phyloP scores from a whole-genome alignment of 2,888 invertebrate species.

The Thymelicus sylvestris region DNA sequence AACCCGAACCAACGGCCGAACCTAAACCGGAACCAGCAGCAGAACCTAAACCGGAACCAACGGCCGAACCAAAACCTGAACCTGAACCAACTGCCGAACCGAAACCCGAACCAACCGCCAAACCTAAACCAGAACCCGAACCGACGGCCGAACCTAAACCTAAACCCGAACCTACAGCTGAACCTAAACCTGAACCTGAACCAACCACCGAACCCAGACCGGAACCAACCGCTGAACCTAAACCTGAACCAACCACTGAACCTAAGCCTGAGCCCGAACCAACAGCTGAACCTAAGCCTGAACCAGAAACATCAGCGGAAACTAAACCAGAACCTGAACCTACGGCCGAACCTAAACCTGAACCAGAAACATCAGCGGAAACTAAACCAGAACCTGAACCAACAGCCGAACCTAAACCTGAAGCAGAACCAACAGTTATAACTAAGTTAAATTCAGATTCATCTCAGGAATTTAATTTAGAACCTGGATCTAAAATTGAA shows the following conservation, averaged over 20 bases:
- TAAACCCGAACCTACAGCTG: slow-evolving; percentile 60
- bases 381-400: slow-evolving; percentile 43
- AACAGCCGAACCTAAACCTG: slow-evolving; percentile 43
- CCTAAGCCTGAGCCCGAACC: slow-evolving; percentile 41
- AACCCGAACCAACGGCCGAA: slow-evolving; percentile 58
- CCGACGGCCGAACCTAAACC: slow-evolving; percentile 58
- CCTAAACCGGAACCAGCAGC: slow-evolving; percentile 38
- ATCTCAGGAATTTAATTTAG: slow-evolving; percentile 30
- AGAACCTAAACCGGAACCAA: slow-evolving; percentile 38
- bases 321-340: slow-evolving; percentile 44
- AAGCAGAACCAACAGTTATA: slow-evolving; percentile 39
- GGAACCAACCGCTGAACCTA: slow-evolving; percentile 43
- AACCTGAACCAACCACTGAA: slow-evolving; percentile 39
- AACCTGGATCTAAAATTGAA: slow-evolving; percentile 40
- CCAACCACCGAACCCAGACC: slow-evolving; percentile 31
- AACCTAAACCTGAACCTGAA: slow-evolving; percentile 39
- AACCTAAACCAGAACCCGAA: slow-evolving; percentile 63
- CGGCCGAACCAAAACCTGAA: slow-evolving; percentile 41
- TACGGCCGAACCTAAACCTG: slow-evolving; percentile 48
- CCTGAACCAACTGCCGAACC: slow-evolving; percentile 54
- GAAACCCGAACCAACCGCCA: slow-evolving; percentile 64
- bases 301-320: slow-evolving; percentile 49
- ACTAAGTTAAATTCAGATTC: slow-evolving; percentile 10
- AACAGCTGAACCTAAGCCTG: slow-evolving; percentile 49
- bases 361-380: slow-evolving; percentile 49